Evolutionary conservation across 2,888 invertebrate species (phyloP), one percentile per base, ranked within the genome.

Genomic region (Ectemnius continuus): DNA sequence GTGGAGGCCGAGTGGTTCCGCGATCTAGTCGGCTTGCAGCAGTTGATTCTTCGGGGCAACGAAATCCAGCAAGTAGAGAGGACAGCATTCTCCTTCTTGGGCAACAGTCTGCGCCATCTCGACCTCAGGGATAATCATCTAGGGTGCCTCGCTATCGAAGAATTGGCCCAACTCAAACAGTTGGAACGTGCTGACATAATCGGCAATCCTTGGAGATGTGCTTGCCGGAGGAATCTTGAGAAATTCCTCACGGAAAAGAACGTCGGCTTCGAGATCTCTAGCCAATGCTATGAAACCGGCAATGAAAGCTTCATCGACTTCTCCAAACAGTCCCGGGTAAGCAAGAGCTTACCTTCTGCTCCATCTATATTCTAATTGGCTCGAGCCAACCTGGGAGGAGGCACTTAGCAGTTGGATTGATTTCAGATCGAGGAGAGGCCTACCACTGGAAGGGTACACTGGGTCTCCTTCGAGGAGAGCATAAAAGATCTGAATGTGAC

Each of bases 121-220:
- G 85, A 85, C 65, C 28, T 88, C 13, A 66, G 78, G 0, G 48
- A 73, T n/a, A 88, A 87, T 76, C 73, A 64, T 0, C 57, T 88
- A 4, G 75, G 66, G 13, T 88, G 88, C 66, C 61, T 88, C 14
- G 56, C 80, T 2, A 47, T 73, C 1, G 73, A 84, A 4, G 69
- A 78, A 14, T 23, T 88, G 26, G 20, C 73, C 0, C 57, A 81
- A 13, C 61, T 88, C 16, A 65, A 60, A 6, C 78, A 73, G 2
- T 63, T 88, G 5, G 75, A 84, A 45, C 78, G 77, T 20, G 14
- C 88, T 13, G 84, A 86, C 6, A 75, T 76, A 0, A 57, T 65
- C 0, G 82, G 78, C 4, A 88, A 88, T 76, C 86, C 87, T 0
- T 87, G 87, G 88, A 63, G 69, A 0, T 88, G 88, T 61, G 68